Conservation (phyloP, 2,113 vertebrate genomes). For the Toxostoma redivivum region DNA sequence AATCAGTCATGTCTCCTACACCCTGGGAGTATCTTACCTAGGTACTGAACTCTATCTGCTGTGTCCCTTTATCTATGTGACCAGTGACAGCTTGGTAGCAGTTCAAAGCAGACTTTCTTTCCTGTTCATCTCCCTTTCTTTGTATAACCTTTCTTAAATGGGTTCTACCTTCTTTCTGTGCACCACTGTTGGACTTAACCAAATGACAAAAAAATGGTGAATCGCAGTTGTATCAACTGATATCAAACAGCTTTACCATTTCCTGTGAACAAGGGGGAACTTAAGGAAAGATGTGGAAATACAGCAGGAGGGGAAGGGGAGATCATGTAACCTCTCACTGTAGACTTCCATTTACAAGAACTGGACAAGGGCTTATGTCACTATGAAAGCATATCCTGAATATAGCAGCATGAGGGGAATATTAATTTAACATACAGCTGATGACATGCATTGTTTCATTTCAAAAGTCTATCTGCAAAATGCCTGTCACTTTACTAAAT, state of each 20-base stretch:
- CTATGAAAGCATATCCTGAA: background rate
- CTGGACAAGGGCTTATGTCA: background rate
- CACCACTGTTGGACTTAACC: background rate
- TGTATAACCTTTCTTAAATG: background rate
- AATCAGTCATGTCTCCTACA: background rate
- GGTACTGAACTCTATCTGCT: background rate
- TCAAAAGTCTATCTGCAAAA: background rate
- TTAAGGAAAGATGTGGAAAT: background rate
- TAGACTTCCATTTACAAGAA: background rate
- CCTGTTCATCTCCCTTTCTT: background rate
- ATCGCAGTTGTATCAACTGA: background rate
- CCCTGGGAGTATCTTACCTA: background rate
- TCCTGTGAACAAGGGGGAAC: background rate
- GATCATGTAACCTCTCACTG: background rate
- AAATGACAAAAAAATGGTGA: background rate
- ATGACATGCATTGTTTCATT: background rate
- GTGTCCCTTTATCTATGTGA: background rate
- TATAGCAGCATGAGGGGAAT: background rate
- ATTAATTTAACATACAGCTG: background rate
- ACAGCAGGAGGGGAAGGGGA: background rate
- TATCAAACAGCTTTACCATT: background rate
- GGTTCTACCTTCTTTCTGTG: background rate
- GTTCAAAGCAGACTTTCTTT: background rate
- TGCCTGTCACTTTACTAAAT: conserved; percentile 11
- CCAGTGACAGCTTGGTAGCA: background rate